Conservation (phyloP, 1,140 invertebrate species). For the Sogatella furcifera region DNA sequence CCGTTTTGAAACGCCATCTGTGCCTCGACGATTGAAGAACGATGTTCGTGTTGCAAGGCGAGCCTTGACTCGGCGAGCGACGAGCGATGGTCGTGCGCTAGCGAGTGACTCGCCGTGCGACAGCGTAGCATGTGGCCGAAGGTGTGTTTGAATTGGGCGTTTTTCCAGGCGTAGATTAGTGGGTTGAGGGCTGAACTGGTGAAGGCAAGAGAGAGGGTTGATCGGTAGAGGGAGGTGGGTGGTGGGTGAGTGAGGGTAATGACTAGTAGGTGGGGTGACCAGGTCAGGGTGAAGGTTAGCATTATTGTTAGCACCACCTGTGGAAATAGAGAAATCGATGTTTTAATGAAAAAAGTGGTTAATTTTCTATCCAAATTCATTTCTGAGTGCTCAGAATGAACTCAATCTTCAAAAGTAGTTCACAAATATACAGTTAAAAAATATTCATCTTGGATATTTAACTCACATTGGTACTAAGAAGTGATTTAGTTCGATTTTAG, state of each 20-base stretch:
- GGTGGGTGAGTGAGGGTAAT: constrained; percentile 32
- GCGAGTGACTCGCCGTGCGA: constrained; percentile 15
- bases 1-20: too few species aligned
- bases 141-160: constrained; percentile 54
- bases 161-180: constrained; percentile 72
- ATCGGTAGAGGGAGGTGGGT: constrained; percentile 40
- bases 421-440: too few species aligned
- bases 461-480: too few species aligned
- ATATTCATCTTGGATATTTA: too few species aligned
- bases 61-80: neutral
- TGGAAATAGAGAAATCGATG: constrained; percentile 22
- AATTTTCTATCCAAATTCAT: too few species aligned
- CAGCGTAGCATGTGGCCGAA: constrained; percentile 52
- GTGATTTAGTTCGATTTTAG: too few species aligned
- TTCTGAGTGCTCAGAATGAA: too few species aligned
- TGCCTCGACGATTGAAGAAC: too few species aligned
- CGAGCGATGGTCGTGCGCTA: constrained; percentile 25
- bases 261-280: constrained; percentile 60
- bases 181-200: constrained; percentile 66
- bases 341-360: too few species aligned
- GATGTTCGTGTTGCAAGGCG: too few species aligned
- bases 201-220: constrained; percentile 56
- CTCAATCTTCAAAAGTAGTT: too few species aligned
- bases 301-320: constrained; percentile 60
- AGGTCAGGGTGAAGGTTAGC: constrained; percentile 61